Conservation (phyloP, 2,113 vertebrate species). For the Psettodes erumei region DNA sequence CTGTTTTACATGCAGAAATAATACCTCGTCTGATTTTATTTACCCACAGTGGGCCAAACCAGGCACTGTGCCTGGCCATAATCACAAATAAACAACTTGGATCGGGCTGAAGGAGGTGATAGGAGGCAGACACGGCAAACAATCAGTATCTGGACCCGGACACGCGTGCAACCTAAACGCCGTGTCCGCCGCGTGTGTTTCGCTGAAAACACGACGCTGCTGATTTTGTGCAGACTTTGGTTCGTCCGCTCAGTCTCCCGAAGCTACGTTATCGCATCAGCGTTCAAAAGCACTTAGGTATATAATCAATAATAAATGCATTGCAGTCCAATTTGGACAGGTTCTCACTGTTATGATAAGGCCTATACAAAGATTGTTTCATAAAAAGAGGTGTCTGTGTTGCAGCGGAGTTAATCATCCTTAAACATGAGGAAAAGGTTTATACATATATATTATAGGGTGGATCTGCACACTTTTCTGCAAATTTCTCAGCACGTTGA, state of each 20-base stretch:
- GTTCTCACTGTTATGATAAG: too few species aligned
- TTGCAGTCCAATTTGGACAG: not conserved
- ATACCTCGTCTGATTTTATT: slow-evolving; percentile 12
- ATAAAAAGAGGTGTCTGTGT: too few species aligned
- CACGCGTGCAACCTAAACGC: not conserved
- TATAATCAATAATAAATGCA: not conserved
- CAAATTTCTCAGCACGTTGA: not conserved
- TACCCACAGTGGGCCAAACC: not conserved
- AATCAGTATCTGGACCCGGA: slow-evolving; percentile 1
- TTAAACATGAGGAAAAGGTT: not conserved
- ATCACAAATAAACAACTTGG: not conserved
- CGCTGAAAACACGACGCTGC: not conserved
- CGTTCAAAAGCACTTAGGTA: not conserved
- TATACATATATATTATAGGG: too few species aligned
- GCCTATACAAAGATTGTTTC: too few species aligned
- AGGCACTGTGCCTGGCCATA: not conserved
- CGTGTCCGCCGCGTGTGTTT: not conserved
- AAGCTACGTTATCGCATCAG: not conserved
- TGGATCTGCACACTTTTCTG: not conserved
- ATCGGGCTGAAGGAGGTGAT: slow-evolving; percentile 1
- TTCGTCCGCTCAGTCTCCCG: not conserved
- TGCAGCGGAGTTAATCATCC: too few species aligned
- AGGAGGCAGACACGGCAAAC: not conserved
- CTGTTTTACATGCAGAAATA: slow-evolving; percentile 38
- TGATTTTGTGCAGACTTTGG: not conserved